Percentiles rank a stretch among this genome's conserved stretches.
These are phyloP conservation scores for Beris morrisii DNA, from an alignment of 2,888 invertebrate genomes.

Conservation along the genomic window DNA sequence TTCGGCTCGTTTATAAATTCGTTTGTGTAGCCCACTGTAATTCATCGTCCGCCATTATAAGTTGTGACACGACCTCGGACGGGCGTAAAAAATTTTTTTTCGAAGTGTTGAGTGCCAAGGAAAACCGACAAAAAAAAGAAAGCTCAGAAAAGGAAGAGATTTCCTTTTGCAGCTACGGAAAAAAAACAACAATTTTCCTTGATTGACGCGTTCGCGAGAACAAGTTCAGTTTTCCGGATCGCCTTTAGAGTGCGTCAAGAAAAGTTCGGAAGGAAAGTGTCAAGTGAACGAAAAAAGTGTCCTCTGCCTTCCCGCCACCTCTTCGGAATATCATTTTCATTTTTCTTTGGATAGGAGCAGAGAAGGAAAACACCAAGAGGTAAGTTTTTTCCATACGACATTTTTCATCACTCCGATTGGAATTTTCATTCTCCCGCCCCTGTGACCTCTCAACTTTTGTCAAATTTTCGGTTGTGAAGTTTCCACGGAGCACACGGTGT, in stretches of 20 bases:
- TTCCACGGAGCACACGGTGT: no score
- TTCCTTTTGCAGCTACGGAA: no score
- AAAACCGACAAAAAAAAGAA: no score
- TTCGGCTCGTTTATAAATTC: not conserved
- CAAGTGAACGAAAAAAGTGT: no score
- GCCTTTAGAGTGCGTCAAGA: not conserved
- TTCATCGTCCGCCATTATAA: slow-evolving; percentile 35
- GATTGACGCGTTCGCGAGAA: not conserved
- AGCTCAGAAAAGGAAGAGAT: no score
- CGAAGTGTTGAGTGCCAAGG: slow-evolving; percentile 5
- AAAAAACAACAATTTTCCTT: no score
- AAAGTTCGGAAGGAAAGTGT: no score
- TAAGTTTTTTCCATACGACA: not conserved
- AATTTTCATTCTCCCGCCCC: not conserved
- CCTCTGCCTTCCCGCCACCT: no score
- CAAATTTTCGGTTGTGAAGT: not conserved
- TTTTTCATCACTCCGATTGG: not conserved
- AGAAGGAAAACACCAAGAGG: not conserved
- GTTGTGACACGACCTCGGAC: slow-evolving; percentile 36
- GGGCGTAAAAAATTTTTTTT: slow-evolving; percentile 33
- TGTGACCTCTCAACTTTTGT: no score
- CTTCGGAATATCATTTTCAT: no score
- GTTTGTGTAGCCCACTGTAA: slow-evolving; percentile 18
- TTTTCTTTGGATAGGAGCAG: no score
- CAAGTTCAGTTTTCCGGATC: not conserved